These are phyloP conservation scores for Cydia amplana DNA, from an alignment of 1,140 invertebrate species.

Conservation along the genomic window DNA sequence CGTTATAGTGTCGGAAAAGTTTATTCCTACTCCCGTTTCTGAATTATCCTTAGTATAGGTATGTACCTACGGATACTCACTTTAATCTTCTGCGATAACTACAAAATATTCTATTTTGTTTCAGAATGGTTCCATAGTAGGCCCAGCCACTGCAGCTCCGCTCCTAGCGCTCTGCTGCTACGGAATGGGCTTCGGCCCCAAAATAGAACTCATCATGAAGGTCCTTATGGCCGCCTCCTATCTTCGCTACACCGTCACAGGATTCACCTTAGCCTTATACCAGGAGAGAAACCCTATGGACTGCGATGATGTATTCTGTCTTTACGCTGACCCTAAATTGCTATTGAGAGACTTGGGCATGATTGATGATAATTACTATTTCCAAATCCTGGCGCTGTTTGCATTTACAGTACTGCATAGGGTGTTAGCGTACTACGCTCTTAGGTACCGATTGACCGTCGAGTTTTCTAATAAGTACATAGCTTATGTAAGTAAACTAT, in stretches of 20 bases:
- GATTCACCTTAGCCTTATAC: slow-evolving; percentile 71
- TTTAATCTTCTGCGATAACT: no score
- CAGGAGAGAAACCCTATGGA: slow-evolving; percentile 62
- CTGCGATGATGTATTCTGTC: slow-evolving; percentile 70
- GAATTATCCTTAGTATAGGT: no score
- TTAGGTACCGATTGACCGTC: slow-evolving; percentile 69
- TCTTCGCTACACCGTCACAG: slow-evolving; percentile 80
- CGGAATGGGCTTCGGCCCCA: slow-evolving; percentile 82
- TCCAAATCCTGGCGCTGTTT: slow-evolving; percentile 71
- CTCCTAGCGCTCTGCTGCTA: slow-evolving; percentile 82
- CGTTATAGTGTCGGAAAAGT: no score
- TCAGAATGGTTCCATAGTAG: slow-evolving; percentile 83
- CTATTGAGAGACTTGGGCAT: slow-evolving; percentile 78
- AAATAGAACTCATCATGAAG: slow-evolving; percentile 79
- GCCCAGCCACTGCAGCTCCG: slow-evolving; percentile 80
- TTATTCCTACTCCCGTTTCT: no score
- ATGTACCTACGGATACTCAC: no score
- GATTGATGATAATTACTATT: slow-evolving; percentile 55
- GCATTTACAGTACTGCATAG: slow-evolving; percentile 73
- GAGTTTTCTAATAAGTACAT: slow-evolving; percentile 77
- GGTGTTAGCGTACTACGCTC: slow-evolving; percentile 67
- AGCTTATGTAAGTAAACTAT: slow-evolving; percentile 70
- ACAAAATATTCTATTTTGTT: slow-evolving; percentile 46
- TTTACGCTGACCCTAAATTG: slow-evolving; percentile 81
- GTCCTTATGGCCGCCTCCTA: slow-evolving; percentile 82